Base-by-base conservation (phyloP, 2,888 invertebrate genomes). In the Platynereis dumerilii region DNA sequence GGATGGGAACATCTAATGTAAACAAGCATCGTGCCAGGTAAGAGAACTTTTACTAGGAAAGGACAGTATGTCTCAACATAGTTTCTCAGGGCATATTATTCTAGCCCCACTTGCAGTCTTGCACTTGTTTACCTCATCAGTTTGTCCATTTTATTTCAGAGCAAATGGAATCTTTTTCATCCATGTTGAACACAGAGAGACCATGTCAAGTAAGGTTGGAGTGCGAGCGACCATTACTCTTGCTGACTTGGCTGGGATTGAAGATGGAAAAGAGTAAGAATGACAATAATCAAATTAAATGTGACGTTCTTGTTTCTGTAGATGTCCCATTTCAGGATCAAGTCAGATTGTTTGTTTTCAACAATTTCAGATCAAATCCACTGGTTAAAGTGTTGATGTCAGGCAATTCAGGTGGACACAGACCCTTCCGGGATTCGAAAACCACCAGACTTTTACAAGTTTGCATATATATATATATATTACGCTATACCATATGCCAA, bases 361-460 rank as follows among this genome's bases (percentile, higher is more conserved):
- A n/a, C n/a, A n/a, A 48, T 48, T 48, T n/a, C 29, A 61, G 61
- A 24, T 27, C 39, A 2, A 39, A 22, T 7, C 20, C 55, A 2
- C 22, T 61, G 22, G 61, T 22, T 2, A 24, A 56, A 52, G 69
- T 67, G 57, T 60, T 64, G 3, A 58, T 20, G 20, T 66, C 62
- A 20, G 74, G 76, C 67, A 71, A 72, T 52, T 78, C 78, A 64
- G 79, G 78, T 1, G 74, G 76, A 20, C 73, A 73, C 55, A 71
- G 80, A 26, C 78, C 80, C 0, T 80, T 79, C 72, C 75, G 80
- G 58, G 76, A 80, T 34, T 78, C 80, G n/a, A 73, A 72, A 34
- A 68, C 80, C 2, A 78, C 80, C 12, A 69, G 78, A 59, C 69
- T 80, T 10, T 69, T 81, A 27, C 79, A 81, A 77, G 79, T 78